phyloP scores from a whole-genome alignment of 53 echinoderm and acorn worm genomes.

The Antedon mediterranea region DNA sequence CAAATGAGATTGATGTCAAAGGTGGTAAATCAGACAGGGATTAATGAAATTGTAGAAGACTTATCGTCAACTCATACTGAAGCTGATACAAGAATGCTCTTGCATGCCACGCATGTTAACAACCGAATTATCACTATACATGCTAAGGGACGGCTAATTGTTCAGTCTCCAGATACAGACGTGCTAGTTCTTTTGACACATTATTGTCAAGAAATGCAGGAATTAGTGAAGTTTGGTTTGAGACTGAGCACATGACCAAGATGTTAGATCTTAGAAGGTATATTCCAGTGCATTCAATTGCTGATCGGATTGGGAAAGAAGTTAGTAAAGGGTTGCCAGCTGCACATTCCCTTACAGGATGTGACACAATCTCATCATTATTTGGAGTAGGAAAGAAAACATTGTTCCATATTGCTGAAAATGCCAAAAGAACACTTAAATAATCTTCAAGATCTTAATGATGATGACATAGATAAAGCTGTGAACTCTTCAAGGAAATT shows the following conservation, averaged over 20 bases:
- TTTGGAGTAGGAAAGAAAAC: too few species aligned
- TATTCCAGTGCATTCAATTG: constrained; percentile 11
- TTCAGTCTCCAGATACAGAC: constrained; percentile 19
- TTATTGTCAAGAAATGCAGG: constrained; percentile 3
- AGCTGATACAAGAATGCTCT: too few species aligned
- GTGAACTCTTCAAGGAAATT: too few species aligned
- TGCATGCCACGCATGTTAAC: not conserved
- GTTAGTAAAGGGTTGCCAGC: constrained; percentile 14
- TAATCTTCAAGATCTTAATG: too few species aligned
- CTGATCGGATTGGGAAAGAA: not conserved
- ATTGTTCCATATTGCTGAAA: too few species aligned
- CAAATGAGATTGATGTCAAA: not conserved
- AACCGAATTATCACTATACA: not conserved
- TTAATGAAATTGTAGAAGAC: too few species aligned
- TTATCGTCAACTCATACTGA: too few species aligned
- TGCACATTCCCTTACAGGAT: too few species aligned
- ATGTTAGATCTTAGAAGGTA: constrained; percentile 1
- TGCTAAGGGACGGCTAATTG: not conserved
- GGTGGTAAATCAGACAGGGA: too few species aligned
- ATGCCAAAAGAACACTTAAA: too few species aligned
- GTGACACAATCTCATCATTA: too few species aligned
- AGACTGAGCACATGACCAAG: constrained; percentile 3
- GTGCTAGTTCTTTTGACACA: constrained; percentile 17
- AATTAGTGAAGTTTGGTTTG: constrained; percentile 8
- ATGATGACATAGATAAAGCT: too few species aligned